Conservation (phyloP, 2,888 invertebrate species). For the Campoplex capitator region DNA sequence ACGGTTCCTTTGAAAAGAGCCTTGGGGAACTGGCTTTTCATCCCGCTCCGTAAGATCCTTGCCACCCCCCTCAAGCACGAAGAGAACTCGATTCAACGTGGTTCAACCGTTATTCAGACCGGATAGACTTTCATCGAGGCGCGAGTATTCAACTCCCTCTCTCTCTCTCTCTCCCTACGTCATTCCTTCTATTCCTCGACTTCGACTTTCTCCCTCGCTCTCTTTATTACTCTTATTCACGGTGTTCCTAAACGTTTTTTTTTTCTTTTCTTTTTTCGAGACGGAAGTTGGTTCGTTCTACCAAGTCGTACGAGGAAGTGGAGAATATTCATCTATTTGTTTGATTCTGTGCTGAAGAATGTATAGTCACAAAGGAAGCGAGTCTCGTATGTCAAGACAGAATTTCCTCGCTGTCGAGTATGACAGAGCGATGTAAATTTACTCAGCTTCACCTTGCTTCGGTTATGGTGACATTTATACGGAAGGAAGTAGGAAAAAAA, state of each 20-base stretch:
- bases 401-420: constrained; percentile 24
- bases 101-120: constrained; percentile 69
- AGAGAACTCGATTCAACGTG: constrained; percentile 71
- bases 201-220: constrained; percentile 23
- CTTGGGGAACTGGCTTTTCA: constrained; percentile 51
- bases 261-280: background rate
- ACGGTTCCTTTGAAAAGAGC: constrained; percentile 26
- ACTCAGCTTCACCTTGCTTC: constrained; percentile 25
- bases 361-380: background rate
- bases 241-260: background rate
- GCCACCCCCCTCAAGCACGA: constrained; percentile 54
- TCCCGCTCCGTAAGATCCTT: constrained; percentile 36
- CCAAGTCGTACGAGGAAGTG: constrained; percentile 54
- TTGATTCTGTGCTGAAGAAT: background rate
- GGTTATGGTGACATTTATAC: constrained; percentile 9
- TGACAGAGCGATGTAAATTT: constrained; percentile 20
- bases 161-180: background rate
- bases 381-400: constrained; percentile 9
- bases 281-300: constrained; percentile 39
- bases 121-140: constrained; percentile 67
- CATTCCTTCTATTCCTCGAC: background rate
- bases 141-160: constrained; percentile 59
- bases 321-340: constrained; percentile 62
- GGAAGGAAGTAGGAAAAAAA: background rate
- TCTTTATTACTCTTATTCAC: constrained; percentile 26